A percentile compares a stretch with the other conserved stretches of the same genome.
phyloP scores from a whole-genome alignment of 35 echinoderm and acorn worm species.

The Stichopus chloronotus region DNA sequence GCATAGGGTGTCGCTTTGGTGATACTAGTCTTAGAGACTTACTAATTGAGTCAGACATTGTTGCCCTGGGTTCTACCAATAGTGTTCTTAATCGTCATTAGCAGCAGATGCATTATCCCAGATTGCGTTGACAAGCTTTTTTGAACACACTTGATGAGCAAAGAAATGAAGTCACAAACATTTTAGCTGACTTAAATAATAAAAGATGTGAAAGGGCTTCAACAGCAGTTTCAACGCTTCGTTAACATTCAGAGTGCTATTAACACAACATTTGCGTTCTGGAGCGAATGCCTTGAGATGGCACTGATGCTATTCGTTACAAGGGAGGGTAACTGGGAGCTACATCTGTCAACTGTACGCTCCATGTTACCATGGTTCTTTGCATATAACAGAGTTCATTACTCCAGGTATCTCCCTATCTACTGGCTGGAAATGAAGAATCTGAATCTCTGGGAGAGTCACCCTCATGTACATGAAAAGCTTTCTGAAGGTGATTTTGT shows the following conservation, averaged over 20 bases:
- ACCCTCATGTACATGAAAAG: conserved; percentile 42
- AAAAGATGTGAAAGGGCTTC: conserved; percentile 29
- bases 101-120: conserved; percentile 35
- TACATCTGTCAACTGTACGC: conserved; percentile 57
- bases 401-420: conserved; percentile 57
- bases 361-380: conserved; percentile 64
- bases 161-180: conserved; percentile 4
- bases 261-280: conserved; percentile 56
- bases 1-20: conserved; percentile 29
- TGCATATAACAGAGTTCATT: conserved; percentile 62
- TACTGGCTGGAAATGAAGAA: conserved; percentile 80
- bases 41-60: conserved; percentile 23
- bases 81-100: conserved; percentile 31
- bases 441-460: conserved; percentile 32
- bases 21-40: conserved; percentile 52
- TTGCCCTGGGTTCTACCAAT: conserved; percentile 59
- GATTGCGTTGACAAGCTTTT: conserved; percentile 27
- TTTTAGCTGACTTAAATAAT: neutral
- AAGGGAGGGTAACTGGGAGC: conserved; percentile 68
- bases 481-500: conserved; percentile 65
- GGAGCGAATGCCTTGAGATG: conserved; percentile 61
- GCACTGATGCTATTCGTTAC: conserved; percentile 46
- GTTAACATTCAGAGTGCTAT: conserved; percentile 16
- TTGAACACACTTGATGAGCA: neutral
- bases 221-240: neutral